phyloP scores from a whole-genome alignment of 2,888 invertebrate genomes.

The Cheilosia scutellata region DNA sequence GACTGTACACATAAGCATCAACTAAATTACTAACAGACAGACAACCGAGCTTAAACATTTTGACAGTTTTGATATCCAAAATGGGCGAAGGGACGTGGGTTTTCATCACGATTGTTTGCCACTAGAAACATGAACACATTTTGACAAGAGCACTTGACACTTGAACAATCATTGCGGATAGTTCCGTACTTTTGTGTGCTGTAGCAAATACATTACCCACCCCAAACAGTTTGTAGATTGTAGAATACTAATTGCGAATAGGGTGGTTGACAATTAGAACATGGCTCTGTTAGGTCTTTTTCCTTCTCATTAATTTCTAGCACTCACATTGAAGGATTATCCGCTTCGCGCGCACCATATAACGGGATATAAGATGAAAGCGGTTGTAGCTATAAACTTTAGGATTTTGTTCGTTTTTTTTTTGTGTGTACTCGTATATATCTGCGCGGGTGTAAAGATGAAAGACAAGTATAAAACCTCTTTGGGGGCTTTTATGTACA shows the following conservation, averaged over 20 bases:
- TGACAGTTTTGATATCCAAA: conserved; percentile 31
- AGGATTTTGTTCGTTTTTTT: background rate
- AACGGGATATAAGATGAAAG: conserved; percentile 20
- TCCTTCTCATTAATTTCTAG: conserved; percentile 64
- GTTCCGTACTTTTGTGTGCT: background rate
- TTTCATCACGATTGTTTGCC: background rate
- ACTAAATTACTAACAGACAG: conserved; percentile 4
- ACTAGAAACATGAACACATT: conserved; percentile 38
- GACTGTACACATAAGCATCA: background rate
- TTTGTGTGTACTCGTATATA: background rate
- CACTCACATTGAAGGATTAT: conserved; percentile 28
- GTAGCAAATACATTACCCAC: background rate
- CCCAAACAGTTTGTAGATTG: conserved; percentile 20
- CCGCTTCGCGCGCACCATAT: background rate
- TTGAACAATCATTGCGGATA: conserved; percentile 25
- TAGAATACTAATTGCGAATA: conserved; percentile 26
- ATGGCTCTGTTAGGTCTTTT: conserved; percentile 40
- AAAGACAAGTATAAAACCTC: background rate
- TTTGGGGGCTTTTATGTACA: background rate
- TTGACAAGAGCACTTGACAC: conserved; percentile 52
- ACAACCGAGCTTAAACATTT: conserved; percentile 32
- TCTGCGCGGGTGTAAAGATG: background rate
- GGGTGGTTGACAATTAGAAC: conserved; percentile 55
- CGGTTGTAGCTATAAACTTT: background rate
- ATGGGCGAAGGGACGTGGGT: background rate